Evolutionary conservation across 2,797 vertebrate species (phyloP), one percentile per base, ranked within the genome.

Genomic region (Lepus townsendii): DNA sequence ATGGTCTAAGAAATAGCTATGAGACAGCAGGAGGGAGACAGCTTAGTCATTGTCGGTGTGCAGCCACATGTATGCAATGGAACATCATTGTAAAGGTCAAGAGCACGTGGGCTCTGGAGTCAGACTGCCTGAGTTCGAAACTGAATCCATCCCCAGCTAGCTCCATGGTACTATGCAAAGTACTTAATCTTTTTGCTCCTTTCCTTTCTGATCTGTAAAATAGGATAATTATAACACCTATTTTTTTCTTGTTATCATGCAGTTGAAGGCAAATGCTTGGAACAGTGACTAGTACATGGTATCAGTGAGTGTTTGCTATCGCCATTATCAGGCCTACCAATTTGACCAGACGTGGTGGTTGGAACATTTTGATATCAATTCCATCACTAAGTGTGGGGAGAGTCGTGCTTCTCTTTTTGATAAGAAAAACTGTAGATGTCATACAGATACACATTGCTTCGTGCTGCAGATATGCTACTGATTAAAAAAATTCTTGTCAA

Each of bases 131-230:
- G 42, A 47, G 42, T 47, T 47, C 9, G 35, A 38, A 65, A 63
- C 4, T 10, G 24, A 52, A 32, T 35, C 32, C 2, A 17, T 52
- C 32, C 11, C 27, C 68, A 66, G n/a, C 20, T 19, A 9, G 42
- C 30, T 38, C 4, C 10, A 16, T 26, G n/a, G 27, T 11, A 30
- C 80, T 38, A 30, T 2, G 62, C 4, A 66, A 75, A 13, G 9
- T 22, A 19, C 42, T 88, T 38, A 54, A 27, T 68, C n/a, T 54
- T 71, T 75, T 50, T 27, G n/a, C 75, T 50, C 32, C 32, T 71
- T 85, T 24, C 9, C 8, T n/a, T 89, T 85, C 66, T 68, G 47
- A 86, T 66, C 69, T 86, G 42, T 72, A 50, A 92, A 71, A 77
- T 42, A 73, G 35, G 54, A 73, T 57, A 68, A 76, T 76, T 27